Conservation (phyloP, 2,113 vertebrate genomes). For the Alexandromys fortis region DNA sequence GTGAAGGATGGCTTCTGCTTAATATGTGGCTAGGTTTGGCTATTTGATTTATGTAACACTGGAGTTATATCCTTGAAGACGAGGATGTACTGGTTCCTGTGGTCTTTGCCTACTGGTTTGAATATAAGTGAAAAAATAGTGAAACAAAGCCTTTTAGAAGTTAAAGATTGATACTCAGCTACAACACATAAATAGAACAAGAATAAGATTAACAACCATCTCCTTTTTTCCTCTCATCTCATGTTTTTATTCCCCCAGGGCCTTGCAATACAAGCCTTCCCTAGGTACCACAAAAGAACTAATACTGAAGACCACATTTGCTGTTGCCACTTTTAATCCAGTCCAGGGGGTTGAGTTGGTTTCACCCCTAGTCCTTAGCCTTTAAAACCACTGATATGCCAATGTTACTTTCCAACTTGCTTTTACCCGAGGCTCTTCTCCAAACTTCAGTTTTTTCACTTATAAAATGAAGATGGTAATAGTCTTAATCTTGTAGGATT, state of each 20-base stretch:
- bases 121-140: not conserved
- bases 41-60: rapidly evolving
- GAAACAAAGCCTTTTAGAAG: not conserved
- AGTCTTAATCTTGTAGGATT: not conserved
- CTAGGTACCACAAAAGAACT: not conserved
- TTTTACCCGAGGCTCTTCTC: not conserved
- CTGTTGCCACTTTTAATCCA: not conserved
- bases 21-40: rapidly evolving
- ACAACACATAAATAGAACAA: not conserved
- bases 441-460: not conserved
- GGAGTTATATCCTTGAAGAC: not conserved
- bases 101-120: not conserved
- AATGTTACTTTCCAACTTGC: not conserved
- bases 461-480: slow-evolving; percentile 15
- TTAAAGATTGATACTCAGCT: not conserved
- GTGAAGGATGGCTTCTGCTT: not conserved
- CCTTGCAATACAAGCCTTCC: not conserved
- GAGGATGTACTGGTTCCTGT: rapidly evolving
- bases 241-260: not conserved
- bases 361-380: not conserved
- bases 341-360: not conserved
- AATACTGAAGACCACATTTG: not conserved
- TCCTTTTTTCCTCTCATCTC: not conserved
- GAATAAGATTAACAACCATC: not conserved
- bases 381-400: not conserved